Evolutionary conservation across 2,888 invertebrate species (phyloP), one percentile per base, ranked within the genome.

Genomic region (Scaptomyza polygonia): DNA sequence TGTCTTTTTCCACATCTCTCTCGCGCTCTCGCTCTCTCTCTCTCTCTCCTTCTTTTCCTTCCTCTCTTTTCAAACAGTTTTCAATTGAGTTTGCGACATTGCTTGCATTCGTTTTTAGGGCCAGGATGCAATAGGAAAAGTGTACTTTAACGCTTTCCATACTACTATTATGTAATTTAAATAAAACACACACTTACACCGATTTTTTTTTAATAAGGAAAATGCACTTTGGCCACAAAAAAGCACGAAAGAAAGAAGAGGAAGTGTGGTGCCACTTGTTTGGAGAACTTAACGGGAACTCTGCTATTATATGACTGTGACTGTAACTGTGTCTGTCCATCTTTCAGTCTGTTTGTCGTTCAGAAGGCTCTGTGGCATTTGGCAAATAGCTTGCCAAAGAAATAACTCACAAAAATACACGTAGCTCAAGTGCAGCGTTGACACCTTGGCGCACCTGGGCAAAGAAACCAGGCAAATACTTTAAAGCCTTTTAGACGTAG

Each of bases 371-470:
- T 51, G 65, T 63, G 77, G 83, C 83, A 68, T 68, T 79, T 72
- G 65, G 49, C 66, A 83, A 70, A 79, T 69, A 67, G 75, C 67
- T 75, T 64, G 78, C 55, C 55, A 73, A 66, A 64, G 57, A 56
- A 73, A 76, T 78, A 75, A 77, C 75, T 70, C 70, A 75, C 67
- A 67, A 59, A 70, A 75, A 75, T 65, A 74, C 65, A 67, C 75
- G 75, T 74, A 43, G 63, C 78, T 67, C 67, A 67, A 78, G 77
- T 78, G 81, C 80, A 48, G 64, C 77, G 74, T 67, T 80, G 63
- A 68, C 67, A 68, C 79, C 84, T 77, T 55, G 59, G 77, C 76
- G 77, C 79, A 71, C 66, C 77, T 72, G 77, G 66, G 75, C 16
- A 75, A 79, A 67, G 72, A 65, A 72, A 65, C 67, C 77, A 47